A percentile compares a stretch with the other conserved stretches of the same genome.
Evolutionary conservation across 1,140 invertebrate genomes (phyloP).

Genomic region (Melanaphis sacchari): DNA sequence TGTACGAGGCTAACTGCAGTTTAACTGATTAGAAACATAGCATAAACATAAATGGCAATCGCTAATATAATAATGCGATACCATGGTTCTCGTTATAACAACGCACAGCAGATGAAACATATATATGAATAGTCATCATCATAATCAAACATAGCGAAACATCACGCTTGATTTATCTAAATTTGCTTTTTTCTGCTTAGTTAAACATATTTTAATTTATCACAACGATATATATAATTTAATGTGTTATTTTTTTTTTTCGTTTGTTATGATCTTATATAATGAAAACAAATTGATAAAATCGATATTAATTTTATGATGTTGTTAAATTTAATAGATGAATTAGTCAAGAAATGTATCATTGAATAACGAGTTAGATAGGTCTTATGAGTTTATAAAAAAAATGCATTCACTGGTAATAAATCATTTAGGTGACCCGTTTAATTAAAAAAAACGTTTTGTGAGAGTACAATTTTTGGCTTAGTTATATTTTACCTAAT

Average conservation of each 20-base stretch:
- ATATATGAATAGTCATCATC: background rate
- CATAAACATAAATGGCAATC: background rate
- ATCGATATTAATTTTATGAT: background rate
- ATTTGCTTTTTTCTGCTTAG: background rate
- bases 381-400: background rate
- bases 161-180: background rate
- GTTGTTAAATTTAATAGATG: background rate
- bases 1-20: background rate
- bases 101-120: background rate
- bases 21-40: background rate
- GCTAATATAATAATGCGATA: background rate
- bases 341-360: background rate
- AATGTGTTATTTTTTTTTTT: background rate
- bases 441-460: background rate
- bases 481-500: no score
- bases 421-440: background rate
- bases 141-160: background rate
- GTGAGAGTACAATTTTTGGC: no score
- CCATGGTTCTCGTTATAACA: background rate
- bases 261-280: background rate
- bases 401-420: background rate
- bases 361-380: background rate
- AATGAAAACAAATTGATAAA: background rate
- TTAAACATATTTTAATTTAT: background rate
- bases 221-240: background rate